Evolutionary conservation across 1,140 invertebrate species (phyloP).

Genomic region (Hestina assimilis): DNA sequence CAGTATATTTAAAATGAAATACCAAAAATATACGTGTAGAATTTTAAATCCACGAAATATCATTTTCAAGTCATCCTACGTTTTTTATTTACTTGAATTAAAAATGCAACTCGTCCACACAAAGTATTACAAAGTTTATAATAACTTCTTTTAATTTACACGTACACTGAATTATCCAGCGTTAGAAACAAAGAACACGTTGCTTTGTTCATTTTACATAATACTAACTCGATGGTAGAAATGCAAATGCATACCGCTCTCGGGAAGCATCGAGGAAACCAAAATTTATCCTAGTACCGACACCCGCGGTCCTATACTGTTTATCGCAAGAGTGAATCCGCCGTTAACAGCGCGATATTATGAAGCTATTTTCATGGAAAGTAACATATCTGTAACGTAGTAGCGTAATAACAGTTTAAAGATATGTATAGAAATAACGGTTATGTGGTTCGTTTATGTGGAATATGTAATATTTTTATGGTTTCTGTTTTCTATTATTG

Average conservation of each 20-base stretch:
- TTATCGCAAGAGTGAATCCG: not conserved
- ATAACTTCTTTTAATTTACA: not conserved
- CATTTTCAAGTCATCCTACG: too few species aligned
- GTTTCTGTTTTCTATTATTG: too few species aligned
- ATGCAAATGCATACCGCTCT: constrained; percentile 20
- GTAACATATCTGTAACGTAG: not conserved
- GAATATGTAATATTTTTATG: too few species aligned
- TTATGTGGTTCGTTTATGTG: too few species aligned
- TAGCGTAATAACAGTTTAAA: too few species aligned
- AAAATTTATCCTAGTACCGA: constrained; percentile 19
- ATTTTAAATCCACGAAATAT: too few species aligned
- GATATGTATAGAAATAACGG: too few species aligned
- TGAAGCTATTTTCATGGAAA: not conserved
- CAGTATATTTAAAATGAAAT: too few species aligned
- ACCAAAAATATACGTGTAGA: too few species aligned
- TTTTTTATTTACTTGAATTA: too few species aligned
- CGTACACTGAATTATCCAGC: not conserved
- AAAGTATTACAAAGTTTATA: not conserved
- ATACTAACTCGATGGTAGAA: constrained; percentile 16
- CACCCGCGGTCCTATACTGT: constrained; percentile 14
- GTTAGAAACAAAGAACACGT: constrained; percentile 9
- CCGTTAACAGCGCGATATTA: not conserved
- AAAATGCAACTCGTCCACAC: not conserved
- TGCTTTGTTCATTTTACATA: constrained; percentile 10
- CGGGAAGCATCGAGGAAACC: constrained; percentile 15